phyloP scores from a whole-genome alignment of 2,113 vertebrate genomes.

The Spilogale gracilis region DNA sequence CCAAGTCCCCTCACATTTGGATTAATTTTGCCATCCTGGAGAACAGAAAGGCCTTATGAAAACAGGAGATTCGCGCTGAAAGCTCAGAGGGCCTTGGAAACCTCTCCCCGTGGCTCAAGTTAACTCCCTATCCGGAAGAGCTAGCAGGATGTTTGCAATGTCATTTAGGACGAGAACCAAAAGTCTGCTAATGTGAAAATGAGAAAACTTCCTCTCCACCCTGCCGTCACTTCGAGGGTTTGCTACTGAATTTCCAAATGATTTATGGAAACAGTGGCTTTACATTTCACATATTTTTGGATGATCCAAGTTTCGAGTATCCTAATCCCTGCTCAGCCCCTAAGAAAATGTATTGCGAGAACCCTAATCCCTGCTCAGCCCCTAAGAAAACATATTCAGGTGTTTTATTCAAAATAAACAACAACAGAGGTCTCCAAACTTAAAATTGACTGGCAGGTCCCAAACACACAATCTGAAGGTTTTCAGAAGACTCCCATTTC shows the following conservation, averaged over 20 bases:
- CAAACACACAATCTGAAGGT: background rate
- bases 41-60: constrained; percentile 65
- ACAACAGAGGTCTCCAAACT: background rate
- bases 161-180: constrained; percentile 68
- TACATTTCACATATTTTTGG: background rate
- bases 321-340: background rate
- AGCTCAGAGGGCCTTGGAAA: constrained; percentile 54
- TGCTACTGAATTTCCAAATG: constrained; percentile 53
- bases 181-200: constrained; percentile 65
- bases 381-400: background rate
- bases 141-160: constrained; percentile 61
- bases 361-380: background rate
- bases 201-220: constrained; percentile 47
- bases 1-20: constrained; percentile 16
- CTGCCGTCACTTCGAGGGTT: constrained; percentile 13
- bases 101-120: background rate
- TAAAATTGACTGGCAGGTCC: background rate
- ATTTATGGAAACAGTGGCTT: constrained; percentile 9
- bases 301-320: constrained; percentile 2
- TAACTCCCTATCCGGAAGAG: background rate
- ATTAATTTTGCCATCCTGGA: constrained; percentile 37
- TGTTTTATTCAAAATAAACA: constrained; percentile 26
- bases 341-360: background rate
- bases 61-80: constrained; percentile 55
- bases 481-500: constrained; percentile 1